Evolutionary conservation across 2,113 vertebrate species (phyloP), one percentile per base, ranked within the genome.

Genomic region (Cervus canadensis): DNA sequence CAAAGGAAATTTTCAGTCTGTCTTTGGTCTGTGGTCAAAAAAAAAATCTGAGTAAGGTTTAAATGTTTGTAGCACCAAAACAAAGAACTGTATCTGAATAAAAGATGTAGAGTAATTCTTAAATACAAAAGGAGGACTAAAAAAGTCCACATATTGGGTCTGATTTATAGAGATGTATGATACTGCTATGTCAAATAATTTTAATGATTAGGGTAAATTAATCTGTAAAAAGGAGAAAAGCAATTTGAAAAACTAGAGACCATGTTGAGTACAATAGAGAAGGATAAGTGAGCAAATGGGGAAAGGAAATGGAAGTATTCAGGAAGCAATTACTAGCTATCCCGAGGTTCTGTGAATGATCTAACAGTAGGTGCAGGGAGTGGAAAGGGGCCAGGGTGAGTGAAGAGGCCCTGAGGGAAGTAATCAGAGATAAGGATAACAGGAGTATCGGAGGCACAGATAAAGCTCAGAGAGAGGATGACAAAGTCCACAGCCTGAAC

Each of bases 281-380:
- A 95, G 98, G 97, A 98, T 98, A 98, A 98, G 90, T 87, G 71
- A 98, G 97, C 94, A 97, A 60, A 40, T 90, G 93, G 67, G 91
- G 78, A 92, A 89, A 98, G 95, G 94, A 98, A 98, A 98, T 95
- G 92, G 96, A 97, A 98, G 97, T 97, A 89, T 98, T 98, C 97
- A 96, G 98, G 98, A 99, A 98, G 98, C 98, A 99, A 98, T 99
- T 98, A 98, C 95, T 96, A 2, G 64, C 96, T 97, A 95, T 98
- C 98, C 98, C 97, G 96, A 98, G 94, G 97, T 98, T 98, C 98
- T 95, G 90, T 0, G 3, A 95, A 96, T 97, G 97, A 98, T 97
- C 97, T 96, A 98, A 91, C 97, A 98, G 81, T 86, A 97, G 93
- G 96, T 97, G 97, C 97, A 9, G 28, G 40, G 64, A 98, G 94